These are phyloP conservation scores for Carassius gibelio DNA, from an alignment of 2,113 vertebrate genomes.

Conservation along the genomic window DNA sequence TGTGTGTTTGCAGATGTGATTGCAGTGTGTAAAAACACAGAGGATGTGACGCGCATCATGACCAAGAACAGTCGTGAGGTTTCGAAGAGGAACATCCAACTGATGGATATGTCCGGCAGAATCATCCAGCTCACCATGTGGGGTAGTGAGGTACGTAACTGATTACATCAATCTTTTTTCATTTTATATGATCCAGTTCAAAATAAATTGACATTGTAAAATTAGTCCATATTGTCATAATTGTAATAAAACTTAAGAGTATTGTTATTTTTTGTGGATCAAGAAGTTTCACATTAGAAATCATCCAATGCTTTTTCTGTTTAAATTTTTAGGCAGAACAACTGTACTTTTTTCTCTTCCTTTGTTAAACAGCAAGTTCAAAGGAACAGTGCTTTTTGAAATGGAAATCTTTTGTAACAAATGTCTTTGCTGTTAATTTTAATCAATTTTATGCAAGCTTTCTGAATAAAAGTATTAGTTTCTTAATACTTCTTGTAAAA, in stretches of 20 bases:
- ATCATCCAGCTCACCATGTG: slow-evolving; percentile 89
- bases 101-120: slow-evolving; percentile 92
- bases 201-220: background rate
- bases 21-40: slow-evolving; percentile 90
- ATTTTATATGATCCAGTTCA: background rate
- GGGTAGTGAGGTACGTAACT: slow-evolving; percentile 87
- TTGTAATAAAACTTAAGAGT: no score
- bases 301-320: background rate
- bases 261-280: background rate
- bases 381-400: background rate
- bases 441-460: background rate
- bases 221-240: background rate
- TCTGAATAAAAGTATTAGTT: background rate
- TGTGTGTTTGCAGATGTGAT: slow-evolving; percentile 85
- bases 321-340: no score
- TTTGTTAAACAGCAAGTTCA: background rate
- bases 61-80: slow-evolving; percentile 89
- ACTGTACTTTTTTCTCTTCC: no score
- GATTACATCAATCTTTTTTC: background rate
- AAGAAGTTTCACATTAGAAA: background rate
- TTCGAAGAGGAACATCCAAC: slow-evolving; percentile 85
- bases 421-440: background rate
- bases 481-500: background rate
- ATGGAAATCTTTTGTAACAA: background rate
- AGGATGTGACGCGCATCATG: slow-evolving; percentile 85